phyloP scores from a whole-genome alignment of 2,113 vertebrate genomes.

The Xenopus borealis region DNA sequence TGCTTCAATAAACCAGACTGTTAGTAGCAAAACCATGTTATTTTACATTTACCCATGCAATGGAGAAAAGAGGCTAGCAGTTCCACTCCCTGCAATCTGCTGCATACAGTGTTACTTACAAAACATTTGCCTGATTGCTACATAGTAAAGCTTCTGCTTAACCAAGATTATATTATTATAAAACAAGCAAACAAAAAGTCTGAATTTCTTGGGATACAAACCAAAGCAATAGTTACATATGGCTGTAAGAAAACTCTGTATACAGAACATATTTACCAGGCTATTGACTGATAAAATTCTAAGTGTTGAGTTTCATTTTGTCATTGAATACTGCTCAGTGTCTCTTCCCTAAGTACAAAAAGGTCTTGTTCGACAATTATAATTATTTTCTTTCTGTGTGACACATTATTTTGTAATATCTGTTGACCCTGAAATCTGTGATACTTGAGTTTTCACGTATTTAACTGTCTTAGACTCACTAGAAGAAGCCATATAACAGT shows the following conservation, averaged over 20 bases:
- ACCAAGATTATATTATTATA: background rate
- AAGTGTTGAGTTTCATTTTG: no score
- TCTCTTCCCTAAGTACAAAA: no score
- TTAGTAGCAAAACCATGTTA: constrained; percentile 10
- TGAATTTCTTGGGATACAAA: background rate
- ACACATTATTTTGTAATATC: no score
- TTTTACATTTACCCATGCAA: background rate
- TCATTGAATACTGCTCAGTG: no score
- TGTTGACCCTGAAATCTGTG: no score
- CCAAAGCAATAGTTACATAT: background rate
- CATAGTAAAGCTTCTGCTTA: constrained; percentile 1
- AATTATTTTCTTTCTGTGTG: no score
- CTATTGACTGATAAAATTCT: background rate
- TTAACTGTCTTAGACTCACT: no score
- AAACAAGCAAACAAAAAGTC: background rate
- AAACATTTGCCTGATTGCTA: constrained; percentile 10
- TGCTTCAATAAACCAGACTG: background rate
- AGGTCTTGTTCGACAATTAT: no score
- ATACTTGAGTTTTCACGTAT: no score
- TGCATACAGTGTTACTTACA: background rate
- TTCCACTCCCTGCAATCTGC: constrained; percentile 2
- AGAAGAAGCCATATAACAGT: no score
- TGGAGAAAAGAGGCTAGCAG: background rate
- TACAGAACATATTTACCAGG: background rate
- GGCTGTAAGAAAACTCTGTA: background rate